Conservation (phyloP, 2,797 vertebrate species). For the Chiloscyllium punctatum region DNA sequence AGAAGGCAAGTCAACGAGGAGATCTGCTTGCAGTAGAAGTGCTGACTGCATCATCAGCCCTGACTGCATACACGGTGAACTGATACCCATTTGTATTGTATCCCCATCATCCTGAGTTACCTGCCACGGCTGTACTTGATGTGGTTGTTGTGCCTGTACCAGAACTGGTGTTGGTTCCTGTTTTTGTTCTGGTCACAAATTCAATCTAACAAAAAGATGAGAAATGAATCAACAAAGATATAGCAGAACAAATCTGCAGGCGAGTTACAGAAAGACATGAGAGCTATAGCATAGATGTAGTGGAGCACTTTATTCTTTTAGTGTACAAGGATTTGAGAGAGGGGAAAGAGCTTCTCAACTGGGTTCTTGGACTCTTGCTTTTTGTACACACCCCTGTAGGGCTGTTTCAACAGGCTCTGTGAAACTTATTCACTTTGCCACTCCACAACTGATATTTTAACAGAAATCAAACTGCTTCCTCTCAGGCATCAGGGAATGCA, state of each 20-base stretch:
- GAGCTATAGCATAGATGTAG: not conserved
- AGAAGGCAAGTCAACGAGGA: not conserved
- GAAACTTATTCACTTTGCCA: not conserved
- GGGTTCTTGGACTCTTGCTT: not conserved
- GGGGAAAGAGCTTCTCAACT: not conserved
- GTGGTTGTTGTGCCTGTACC: slow-evolving; percentile 72
- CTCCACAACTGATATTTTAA: not conserved
- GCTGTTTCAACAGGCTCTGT: not conserved
- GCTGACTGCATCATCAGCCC: not conserved
- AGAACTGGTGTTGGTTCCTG: slow-evolving; percentile 76
- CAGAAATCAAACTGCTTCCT: too few relatives aligned
- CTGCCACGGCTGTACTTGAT: slow-evolving; percentile 77
- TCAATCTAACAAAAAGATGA: slow-evolving; percentile 70
- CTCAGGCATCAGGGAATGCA: too few relatives aligned
- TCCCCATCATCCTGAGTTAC: slow-evolving; percentile 50
- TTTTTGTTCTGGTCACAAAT: slow-evolving; percentile 95
- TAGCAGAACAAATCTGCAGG: not conserved
- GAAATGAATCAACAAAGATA: not conserved
- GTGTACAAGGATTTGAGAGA: not conserved
- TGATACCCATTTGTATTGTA: too few relatives aligned
- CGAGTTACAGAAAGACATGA: not conserved
- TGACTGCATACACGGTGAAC: not conserved
- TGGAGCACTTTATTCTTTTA: not conserved
- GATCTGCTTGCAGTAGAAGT: not conserved
- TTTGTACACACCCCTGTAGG: not conserved